phyloP scores from a whole-genome alignment of 2,888 invertebrate species.

The Prosopocoilus inquinatus region DNA sequence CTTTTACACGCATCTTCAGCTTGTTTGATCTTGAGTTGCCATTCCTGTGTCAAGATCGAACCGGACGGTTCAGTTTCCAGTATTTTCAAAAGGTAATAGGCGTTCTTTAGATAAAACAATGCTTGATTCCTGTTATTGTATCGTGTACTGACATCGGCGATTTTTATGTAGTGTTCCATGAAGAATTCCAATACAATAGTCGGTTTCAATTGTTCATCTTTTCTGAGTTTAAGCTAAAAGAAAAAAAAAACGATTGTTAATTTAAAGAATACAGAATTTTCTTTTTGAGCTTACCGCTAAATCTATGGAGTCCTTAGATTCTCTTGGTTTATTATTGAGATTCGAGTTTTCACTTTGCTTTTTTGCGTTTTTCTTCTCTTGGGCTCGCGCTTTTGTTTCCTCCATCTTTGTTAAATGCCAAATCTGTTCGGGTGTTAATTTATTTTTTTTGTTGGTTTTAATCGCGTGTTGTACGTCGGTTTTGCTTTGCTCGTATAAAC shows the following conservation, averaged over 20 bases:
- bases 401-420: constrained; percentile 19
- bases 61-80: constrained; percentile 51
- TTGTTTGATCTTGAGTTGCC: constrained; percentile 56
- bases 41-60: constrained; percentile 56
- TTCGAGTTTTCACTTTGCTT: constrained; percentile 8
- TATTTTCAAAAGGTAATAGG: constrained; percentile 63
- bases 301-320: constrained; percentile 53
- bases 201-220: constrained; percentile 58
- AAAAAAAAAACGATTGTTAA: background rate
- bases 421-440: constrained; percentile 26
- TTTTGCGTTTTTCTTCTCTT: constrained; percentile 1
- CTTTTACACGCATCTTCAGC: constrained; percentile 54
- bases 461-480: background rate
- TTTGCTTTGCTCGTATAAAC: background rate
- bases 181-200: constrained; percentile 65
- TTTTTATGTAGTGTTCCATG: constrained; percentile 68
- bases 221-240: constrained; percentile 45
- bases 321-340: constrained; percentile 14
- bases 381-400: constrained; percentile 12
- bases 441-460: constrained; percentile 23
- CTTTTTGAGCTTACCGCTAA: constrained; percentile 52
- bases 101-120: constrained; percentile 68
- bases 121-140: constrained; percentile 63
- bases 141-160: constrained; percentile 64
- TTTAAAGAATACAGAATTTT: background rate